Evolutionary conservation across 1,140 invertebrate genomes (phyloP).

Genomic region (Drosophila mayri): DNA sequence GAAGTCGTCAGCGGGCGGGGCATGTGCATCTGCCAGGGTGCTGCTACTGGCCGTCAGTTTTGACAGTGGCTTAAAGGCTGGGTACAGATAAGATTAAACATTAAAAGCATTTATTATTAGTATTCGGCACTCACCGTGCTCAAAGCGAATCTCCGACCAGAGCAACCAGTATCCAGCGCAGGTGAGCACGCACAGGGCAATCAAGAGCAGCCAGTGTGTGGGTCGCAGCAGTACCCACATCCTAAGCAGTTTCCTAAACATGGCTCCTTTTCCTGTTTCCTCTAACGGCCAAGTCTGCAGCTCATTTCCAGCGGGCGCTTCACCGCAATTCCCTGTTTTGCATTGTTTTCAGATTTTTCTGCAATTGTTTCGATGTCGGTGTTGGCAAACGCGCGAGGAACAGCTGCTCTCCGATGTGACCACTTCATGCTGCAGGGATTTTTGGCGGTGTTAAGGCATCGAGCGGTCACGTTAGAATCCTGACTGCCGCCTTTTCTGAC

Average conservation of each 20-base stretch:
- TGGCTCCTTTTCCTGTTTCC: constrained; percentile 23
- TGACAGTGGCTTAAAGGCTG: constrained; percentile 60
- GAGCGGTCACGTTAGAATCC: background rate
- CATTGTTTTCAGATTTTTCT: constrained; percentile 42
- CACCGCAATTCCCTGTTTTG: constrained; percentile 31
- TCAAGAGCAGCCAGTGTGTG: constrained; percentile 60
- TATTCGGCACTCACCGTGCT: constrained; percentile 46
- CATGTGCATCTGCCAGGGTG: constrained; percentile 11
- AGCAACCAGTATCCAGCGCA: constrained; percentile 66
- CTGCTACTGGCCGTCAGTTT: constrained; percentile 29
- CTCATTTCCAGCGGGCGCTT: constrained; percentile 48
- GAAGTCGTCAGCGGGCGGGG: constrained; percentile 46
- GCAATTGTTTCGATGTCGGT: constrained; percentile 14
- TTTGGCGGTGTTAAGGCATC: background rate
- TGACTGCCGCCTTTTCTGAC: constrained; percentile 11
- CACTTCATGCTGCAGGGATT: background rate
- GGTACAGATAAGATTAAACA: no score
- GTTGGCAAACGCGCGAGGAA: constrained; percentile 1
- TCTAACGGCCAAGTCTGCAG: constrained; percentile 7
- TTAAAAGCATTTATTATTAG: background rate
- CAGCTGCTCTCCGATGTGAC: background rate
- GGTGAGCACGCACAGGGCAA: constrained; percentile 54
- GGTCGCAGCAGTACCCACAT: constrained; percentile 69
- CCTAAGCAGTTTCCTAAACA: constrained; percentile 66
- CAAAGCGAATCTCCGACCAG: constrained; percentile 59